These are phyloP conservation scores for Trinectes maculatus DNA, from an alignment of 2,113 vertebrate genomes.

Conservation along the genomic window DNA sequence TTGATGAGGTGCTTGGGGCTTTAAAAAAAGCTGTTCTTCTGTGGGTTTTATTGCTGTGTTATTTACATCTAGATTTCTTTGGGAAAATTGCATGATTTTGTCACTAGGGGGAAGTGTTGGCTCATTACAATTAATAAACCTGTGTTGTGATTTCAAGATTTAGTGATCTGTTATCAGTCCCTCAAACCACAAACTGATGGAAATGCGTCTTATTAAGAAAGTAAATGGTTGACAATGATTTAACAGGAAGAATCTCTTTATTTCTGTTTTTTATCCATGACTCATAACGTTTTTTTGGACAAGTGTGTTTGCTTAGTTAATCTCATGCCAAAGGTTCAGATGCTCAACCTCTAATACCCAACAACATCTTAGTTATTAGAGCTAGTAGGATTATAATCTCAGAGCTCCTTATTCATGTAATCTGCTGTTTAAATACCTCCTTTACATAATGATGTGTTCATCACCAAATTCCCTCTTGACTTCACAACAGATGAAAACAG, in stretches of 20 bases:
- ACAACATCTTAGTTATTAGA: conserved; percentile 22
- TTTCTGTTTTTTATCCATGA: no score
- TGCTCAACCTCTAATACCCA: conserved; percentile 14
- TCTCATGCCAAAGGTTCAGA: conserved; percentile 6
- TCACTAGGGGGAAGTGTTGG: conserved; percentile 76
- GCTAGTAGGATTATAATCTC: conserved; percentile 34
- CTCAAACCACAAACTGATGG: conserved; percentile 13
- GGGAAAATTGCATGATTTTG: conserved; percentile 23
- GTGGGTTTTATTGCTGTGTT: conserved; percentile 23
- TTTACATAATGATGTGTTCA: conserved; percentile 15
- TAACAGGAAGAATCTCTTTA: conserved; percentile 18
- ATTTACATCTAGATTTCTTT: conserved; percentile 12
- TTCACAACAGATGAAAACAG: not conserved
- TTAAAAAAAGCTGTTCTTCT: conserved; percentile 26
- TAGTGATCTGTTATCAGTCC: conserved; percentile 11
- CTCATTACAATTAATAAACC: conserved; percentile 38
- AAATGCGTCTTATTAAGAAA: conserved; percentile 9
- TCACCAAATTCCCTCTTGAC: not conserved
- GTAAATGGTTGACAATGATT: conserved; percentile 1
- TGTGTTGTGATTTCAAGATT: conserved; percentile 40
- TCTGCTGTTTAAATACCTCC: conserved; percentile 22
- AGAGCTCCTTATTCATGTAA: conserved; percentile 43
- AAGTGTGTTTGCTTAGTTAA: not conserved
- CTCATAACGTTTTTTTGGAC: not conserved
- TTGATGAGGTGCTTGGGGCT: not conserved